phyloP scores from a whole-genome alignment of 2,797 vertebrate species.

The Sebastes jordani region DNA sequence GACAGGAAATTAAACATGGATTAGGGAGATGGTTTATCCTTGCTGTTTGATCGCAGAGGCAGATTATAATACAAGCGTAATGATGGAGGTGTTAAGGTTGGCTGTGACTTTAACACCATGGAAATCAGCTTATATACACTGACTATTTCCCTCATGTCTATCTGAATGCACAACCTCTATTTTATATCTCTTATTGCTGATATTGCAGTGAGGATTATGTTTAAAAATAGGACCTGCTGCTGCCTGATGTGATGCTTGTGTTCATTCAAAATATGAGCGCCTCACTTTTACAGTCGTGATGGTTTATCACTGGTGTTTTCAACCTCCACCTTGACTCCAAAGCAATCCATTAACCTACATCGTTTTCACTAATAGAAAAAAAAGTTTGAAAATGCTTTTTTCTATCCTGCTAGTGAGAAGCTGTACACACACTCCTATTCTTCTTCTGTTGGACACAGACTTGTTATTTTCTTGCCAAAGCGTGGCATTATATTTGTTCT shows the following conservation, averaged over 20 bases:
- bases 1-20: slow-evolving; percentile 76
- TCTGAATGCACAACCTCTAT: slow-evolving; percentile 7
- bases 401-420: not conserved
- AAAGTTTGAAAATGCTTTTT: not conserved
- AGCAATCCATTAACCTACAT: not conserved
- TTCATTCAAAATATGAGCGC: not conserved
- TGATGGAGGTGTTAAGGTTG: slow-evolving; percentile 53
- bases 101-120: slow-evolving; percentile 23
- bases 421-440: not conserved
- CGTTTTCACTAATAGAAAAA: not conserved
- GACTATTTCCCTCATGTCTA: slow-evolving; percentile 9
- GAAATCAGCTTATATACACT: slow-evolving; percentile 44
- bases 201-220: slow-evolving; percentile 21
- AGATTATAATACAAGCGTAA: slow-evolving; percentile 56
- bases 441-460: not conserved
- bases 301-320: not conserved
- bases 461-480: slow-evolving; percentile 13
- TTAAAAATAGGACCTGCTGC: slow-evolving; percentile 1
- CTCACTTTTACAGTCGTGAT: not conserved
- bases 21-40: slow-evolving; percentile 60
- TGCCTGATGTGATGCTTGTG: slow-evolving; percentile 1
- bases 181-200: slow-evolving; percentile 27
- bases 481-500: slow-evolving; percentile 29
- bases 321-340: not conserved
- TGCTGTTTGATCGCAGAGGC: slow-evolving; percentile 49